Conservation (phyloP, 1,140 invertebrate genomes). For the Delia radicum region DNA sequence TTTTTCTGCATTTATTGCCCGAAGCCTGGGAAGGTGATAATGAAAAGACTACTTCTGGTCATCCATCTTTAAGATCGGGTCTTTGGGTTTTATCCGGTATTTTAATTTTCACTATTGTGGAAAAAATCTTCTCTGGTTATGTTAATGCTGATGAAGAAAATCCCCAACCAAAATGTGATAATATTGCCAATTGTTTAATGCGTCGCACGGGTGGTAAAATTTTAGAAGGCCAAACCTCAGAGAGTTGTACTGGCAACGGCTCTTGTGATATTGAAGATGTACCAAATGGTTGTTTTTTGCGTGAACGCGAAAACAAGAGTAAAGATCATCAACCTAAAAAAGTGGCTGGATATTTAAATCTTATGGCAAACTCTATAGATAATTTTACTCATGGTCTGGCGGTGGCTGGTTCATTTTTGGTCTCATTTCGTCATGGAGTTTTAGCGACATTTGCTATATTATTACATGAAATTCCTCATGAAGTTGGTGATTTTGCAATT, state of each 20-base stretch:
- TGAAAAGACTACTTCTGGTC: constrained; percentile 57
- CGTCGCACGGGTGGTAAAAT: constrained; percentile 49
- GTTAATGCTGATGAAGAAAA: constrained; percentile 53
- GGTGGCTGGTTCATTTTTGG: constrained; percentile 91
- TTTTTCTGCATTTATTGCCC: constrained; percentile 93
- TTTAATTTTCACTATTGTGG: constrained; percentile 88
- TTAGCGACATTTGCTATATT: constrained; percentile 93
- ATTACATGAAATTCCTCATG: constrained; percentile 97
- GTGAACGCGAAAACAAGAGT: constrained; percentile 48
- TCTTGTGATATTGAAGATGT: constrained; percentile 56
- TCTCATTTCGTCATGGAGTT: constrained; percentile 81
- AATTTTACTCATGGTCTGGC: constrained; percentile 97
- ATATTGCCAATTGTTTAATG: constrained; percentile 53
- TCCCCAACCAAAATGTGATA: constrained; percentile 55
- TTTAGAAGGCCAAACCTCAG: constrained; percentile 39
- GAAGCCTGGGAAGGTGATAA: constrained; percentile 76
- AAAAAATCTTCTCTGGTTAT: constrained; percentile 73
- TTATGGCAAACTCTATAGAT: constrained; percentile 93
- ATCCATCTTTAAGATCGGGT: constrained; percentile 71
- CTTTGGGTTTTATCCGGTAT: constrained; percentile 87
- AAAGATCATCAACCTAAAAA: constrained; percentile 56
- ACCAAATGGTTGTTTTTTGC: constrained; percentile 53
- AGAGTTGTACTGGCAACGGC: constrained; percentile 44
- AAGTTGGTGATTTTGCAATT: constrained; percentile 97
- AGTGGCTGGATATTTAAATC: constrained; percentile 89